Percentiles rank a stretch among this genome's conserved stretches.
Evolutionary conservation across 2,888 invertebrate genomes (phyloP).

Genomic region (Dryocosmus kuriphilus): DNA sequence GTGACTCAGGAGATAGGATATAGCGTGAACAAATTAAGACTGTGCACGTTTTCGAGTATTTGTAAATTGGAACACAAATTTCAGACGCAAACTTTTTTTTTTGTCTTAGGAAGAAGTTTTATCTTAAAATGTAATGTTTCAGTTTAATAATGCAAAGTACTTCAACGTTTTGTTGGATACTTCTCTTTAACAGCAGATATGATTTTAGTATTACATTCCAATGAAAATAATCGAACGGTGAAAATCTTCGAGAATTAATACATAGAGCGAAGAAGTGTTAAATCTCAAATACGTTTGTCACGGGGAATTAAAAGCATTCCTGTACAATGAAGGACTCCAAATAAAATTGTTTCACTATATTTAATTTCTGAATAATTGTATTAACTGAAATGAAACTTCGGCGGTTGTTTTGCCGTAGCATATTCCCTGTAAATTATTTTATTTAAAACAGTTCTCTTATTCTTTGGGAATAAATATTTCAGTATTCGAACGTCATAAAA

Average conservation of each 20-base stretch:
- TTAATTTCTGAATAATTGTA: background rate
- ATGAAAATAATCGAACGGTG: background rate
- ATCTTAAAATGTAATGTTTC: slow-evolving; percentile 5
- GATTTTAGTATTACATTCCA: slow-evolving; percentile 23
- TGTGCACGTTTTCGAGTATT: slow-evolving; percentile 37
- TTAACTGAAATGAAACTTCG: too few species aligned
- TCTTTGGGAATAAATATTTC: background rate
- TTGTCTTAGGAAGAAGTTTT: background rate
- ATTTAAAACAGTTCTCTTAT: background rate
- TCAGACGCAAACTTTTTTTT: background rate
- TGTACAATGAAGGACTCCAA: background rate
- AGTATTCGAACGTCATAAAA: slow-evolving; percentile 34
- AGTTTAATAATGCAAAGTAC: slow-evolving; percentile 26
- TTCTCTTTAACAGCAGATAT: slow-evolving; percentile 15
- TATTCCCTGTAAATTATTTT: background rate
- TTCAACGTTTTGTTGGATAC: slow-evolving; percentile 26
- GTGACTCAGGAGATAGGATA: background rate
- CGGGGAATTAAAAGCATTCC: background rate
- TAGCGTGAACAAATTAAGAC: slow-evolving; percentile 12
- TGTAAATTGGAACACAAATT: slow-evolving; percentile 15
- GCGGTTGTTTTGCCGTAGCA: too few species aligned
- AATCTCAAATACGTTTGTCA: background rate
- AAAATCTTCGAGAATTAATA: background rate
- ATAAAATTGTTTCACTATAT: background rate
- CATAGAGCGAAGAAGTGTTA: background rate